Percentiles rank a stretch among this genome's conserved stretches.
These are phyloP conservation scores for Lithophane leautieri DNA, from an alignment of 2,888 invertebrate species.

Conservation along the genomic window DNA sequence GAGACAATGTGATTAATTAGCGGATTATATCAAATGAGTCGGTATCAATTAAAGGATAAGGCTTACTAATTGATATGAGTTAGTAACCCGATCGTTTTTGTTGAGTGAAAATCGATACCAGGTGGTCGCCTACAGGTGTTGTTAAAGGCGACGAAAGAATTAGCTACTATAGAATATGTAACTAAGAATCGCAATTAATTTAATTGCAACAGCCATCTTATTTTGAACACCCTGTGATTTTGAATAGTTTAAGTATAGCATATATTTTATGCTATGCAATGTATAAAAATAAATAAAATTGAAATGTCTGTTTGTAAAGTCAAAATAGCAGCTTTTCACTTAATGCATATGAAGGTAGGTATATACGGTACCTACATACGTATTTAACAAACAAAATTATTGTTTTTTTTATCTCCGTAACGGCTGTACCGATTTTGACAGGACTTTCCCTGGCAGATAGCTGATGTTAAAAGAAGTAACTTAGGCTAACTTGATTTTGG, in stretches of 20 bases:
- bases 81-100: neutral
- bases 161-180: neutral
- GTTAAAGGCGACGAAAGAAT: neutral
- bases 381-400: too few species aligned
- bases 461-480: too few species aligned
- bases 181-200: neutral
- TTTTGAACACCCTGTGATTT: neutral
- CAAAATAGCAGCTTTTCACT: too few species aligned
- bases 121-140: neutral
- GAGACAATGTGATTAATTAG: slow-evolving; percentile 41
- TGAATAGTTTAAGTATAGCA: too few species aligned
- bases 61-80: slow-evolving; percentile 21
- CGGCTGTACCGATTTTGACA: too few species aligned
- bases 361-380: too few species aligned
- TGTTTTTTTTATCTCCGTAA: too few species aligned
- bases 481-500: too few species aligned
- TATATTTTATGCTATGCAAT: neutral
- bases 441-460: too few species aligned
- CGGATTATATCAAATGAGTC: slow-evolving; percentile 5
- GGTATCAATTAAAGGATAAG: slow-evolving; percentile 26
- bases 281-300: too few species aligned
- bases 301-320: too few species aligned
- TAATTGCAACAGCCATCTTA: neutral
- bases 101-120: neutral
- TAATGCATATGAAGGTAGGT: too few species aligned